Evolutionary conservation across 2,888 invertebrate species (phyloP), one percentile per base, ranked within the genome.

Genomic region (Drosophila fulvimacula): DNA sequence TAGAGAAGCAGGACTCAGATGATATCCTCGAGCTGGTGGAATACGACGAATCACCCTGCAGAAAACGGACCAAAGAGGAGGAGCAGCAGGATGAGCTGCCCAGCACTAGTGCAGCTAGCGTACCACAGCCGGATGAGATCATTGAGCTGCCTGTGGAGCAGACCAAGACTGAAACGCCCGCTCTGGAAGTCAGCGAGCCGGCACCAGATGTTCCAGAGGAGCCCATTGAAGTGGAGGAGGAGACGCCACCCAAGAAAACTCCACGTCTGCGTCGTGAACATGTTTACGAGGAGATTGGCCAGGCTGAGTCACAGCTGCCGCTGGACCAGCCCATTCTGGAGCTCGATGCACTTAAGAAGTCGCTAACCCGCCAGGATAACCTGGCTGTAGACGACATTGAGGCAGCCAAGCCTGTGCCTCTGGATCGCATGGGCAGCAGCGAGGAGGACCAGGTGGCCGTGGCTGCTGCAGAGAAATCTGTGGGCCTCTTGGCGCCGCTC

Each of bases 221-320:
- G 30, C 5, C 59, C 0, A 30, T 11, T 2, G 81, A 67, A 15
- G n/a, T 53, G 2, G 83, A 79, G 9, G 68, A 36, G 4, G 83
- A 79, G 10, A 69, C 75, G 41, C 89, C 90, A 17, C 92, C 91
- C 13, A 89, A 84, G 73, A 93, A 92, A 72, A 72, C 91, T 0
- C 92, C 93, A 6, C 93, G 94, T 65, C 93, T 94, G 83, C 94
- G 93, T 73, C 94, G 94, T 78, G 94, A 95, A 72, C 95, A 95
- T 84, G 94, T 94, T 67, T 95, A 95, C 75, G 95, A 95, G 92
- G 95, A 95, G 69, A 95, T 95, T 74, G 94, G 94, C 6, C 89
- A 82, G 24, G 48, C 53, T 3, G 78, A 75, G 11, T 27, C 57
- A 13, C 72, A 42, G 24, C 59, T 56, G 21, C 64, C 30, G 21